These are phyloP conservation scores for Suncus etruscus DNA, from an alignment of 2,113 vertebrate genomes.

Conservation along the genomic window DNA sequence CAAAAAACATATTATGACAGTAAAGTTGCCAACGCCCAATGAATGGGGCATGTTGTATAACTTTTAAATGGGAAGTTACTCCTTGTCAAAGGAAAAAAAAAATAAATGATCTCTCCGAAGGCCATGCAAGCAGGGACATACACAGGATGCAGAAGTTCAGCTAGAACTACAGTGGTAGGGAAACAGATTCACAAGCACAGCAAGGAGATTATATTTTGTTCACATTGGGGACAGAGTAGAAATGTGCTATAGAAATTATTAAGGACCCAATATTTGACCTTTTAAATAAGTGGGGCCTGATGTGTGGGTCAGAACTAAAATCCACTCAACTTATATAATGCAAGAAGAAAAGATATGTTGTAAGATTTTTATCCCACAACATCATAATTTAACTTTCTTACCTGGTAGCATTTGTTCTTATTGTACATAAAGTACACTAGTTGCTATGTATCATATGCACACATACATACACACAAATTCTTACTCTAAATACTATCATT, in stretches of 20 bases:
- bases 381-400: not conserved
- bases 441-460: not conserved
- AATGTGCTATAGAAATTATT: not conserved
- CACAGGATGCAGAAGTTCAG: slow-evolving; percentile 42
- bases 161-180: not conserved
- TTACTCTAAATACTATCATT: slow-evolving; percentile 17
- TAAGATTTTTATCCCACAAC: not conserved
- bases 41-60: slow-evolving; percentile 31
- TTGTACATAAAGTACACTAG: not conserved
- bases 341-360: not conserved
- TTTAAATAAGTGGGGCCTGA: not conserved
- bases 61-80: slow-evolving; percentile 51
- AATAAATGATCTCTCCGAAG: slow-evolving; percentile 24
- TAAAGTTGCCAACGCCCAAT: not conserved
- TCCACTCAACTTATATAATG: not conserved
- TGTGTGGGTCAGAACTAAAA: not conserved
- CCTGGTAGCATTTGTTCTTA: not conserved
- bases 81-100: slow-evolving; percentile 51
- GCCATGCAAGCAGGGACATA: slow-evolving; percentile 30
- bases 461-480: not conserved
- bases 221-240: not conserved
- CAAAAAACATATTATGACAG: not conserved
- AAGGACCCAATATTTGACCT: not conserved
- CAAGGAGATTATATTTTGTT: not conserved
- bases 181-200: not conserved